Percentiles rank a stretch among this genome's conserved stretches.
phyloP scores from a whole-genome alignment of 2,888 invertebrate genomes.

The Microctonus hyperodae region DNA sequence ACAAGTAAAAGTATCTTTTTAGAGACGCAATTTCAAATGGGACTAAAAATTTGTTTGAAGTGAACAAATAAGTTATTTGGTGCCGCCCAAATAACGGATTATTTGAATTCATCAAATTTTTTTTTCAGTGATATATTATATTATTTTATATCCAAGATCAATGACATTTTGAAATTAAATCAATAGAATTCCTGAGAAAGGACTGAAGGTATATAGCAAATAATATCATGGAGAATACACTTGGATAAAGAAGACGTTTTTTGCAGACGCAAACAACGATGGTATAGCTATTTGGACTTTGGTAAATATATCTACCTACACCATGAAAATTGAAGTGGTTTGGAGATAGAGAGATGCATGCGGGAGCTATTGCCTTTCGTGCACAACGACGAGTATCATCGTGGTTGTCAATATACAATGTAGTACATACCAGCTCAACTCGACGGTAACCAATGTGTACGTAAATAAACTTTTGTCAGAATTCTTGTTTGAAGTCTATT shows the following conservation, averaged over 20 bases:
- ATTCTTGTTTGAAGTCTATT: background rate
- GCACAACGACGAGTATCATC: background rate
- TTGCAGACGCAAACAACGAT: background rate
- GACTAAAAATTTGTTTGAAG: no score
- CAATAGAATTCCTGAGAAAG: conserved; percentile 2
- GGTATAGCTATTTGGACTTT: background rate
- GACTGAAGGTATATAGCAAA: background rate
- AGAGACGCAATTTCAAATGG: no score
- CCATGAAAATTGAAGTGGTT: background rate
- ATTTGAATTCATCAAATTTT: no score
- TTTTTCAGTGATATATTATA: no score
- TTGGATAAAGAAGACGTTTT: background rate
- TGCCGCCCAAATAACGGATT: no score
- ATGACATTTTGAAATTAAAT: background rate
- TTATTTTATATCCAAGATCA: background rate
- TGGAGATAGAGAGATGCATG: background rate
- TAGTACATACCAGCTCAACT: background rate
- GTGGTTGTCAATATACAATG: background rate
- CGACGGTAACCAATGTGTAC: conserved; percentile 1
- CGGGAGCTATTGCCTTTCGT: conserved; percentile 10
- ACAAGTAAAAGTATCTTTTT: no score
- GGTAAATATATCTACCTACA: background rate
- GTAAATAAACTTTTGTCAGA: conserved; percentile 1
- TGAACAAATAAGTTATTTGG: no score
- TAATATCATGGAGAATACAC: background rate